These are phyloP conservation scores for Pilophorus perplexus DNA, from an alignment of 2,888 invertebrate species.

Conservation along the genomic window DNA sequence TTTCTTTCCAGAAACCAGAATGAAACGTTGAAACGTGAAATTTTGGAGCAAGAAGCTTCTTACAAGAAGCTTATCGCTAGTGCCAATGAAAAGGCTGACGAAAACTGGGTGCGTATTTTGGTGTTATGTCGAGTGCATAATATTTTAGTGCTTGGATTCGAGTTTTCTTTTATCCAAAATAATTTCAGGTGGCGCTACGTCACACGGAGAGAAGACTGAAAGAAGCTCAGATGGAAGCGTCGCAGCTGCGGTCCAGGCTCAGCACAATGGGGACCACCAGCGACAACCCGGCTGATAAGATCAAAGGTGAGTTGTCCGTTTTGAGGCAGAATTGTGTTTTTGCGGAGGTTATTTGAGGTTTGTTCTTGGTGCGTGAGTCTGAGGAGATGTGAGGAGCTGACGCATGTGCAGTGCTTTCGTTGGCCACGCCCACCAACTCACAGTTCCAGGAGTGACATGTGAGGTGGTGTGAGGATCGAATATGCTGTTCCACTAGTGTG, in stretches of 20 bases:
- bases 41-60: slow-evolving; percentile 78
- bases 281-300: slow-evolving; percentile 49
- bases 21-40: slow-evolving; percentile 73
- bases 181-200: slow-evolving; percentile 65
- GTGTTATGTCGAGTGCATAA: background rate
- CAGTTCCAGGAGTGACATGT: too few relatives aligned
- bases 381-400: too few relatives aligned
- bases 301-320: slow-evolving; percentile 55
- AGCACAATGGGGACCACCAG: slow-evolving; percentile 57
- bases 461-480: too few relatives aligned
- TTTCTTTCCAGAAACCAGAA: slow-evolving; percentile 59
- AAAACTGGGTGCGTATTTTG: slow-evolving; percentile 65
- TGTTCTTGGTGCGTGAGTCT: too few relatives aligned
- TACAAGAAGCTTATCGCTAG: slow-evolving; percentile 69
- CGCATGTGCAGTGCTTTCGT: too few relatives aligned
- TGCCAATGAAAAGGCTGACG: slow-evolving; percentile 79
- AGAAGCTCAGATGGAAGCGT: slow-evolving; percentile 71
- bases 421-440: too few relatives aligned
- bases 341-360: too few relatives aligned
- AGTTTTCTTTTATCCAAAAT: background rate
- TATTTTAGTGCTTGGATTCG: background rate
- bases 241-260: slow-evolving; percentile 63
- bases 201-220: slow-evolving; percentile 79
- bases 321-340: background rate
- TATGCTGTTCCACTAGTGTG: too few relatives aligned